phyloP scores from a whole-genome alignment of 2,888 invertebrate genomes.

The Blera fallax region DNA sequence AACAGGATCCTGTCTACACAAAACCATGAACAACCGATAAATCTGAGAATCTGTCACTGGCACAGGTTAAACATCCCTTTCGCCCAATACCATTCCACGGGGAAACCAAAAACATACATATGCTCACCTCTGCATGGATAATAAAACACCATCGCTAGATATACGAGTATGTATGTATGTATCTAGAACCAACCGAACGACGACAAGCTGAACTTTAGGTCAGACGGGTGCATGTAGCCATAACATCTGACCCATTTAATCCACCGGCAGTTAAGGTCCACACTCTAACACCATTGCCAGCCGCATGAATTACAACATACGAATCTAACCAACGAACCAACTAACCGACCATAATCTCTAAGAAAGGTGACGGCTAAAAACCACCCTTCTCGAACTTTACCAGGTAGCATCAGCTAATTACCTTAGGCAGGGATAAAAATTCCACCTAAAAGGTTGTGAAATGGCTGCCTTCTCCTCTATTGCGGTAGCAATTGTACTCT shows the following conservation, averaged over 20 bases:
- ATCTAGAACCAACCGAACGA: neutral
- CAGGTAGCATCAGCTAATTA: slow-evolving; percentile 60
- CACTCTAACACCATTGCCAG: slow-evolving; percentile 17
- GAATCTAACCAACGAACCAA: neutral
- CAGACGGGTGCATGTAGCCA: slow-evolving; percentile 44
- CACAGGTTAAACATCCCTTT: slow-evolving; percentile 47
- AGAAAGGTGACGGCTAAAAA: slow-evolving; percentile 43
- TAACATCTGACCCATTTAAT: slow-evolving; percentile 69
- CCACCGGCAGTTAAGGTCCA: slow-evolving; percentile 39
- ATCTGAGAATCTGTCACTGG: slow-evolving; percentile 53
- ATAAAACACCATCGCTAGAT: slow-evolving; percentile 42
- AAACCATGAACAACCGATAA: slow-evolving; percentile 59
- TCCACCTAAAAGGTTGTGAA: slow-evolving; percentile 23
- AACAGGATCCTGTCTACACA: slow-evolving; percentile 41
- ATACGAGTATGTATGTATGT: too few relatives aligned
- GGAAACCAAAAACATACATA: neutral
- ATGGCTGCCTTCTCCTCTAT: neutral
- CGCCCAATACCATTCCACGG: neutral
- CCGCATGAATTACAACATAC: slow-evolving; percentile 39
- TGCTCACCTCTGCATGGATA: slow-evolving; percentile 51
- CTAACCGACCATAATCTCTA: slow-evolving; percentile 20
- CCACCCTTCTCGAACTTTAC: slow-evolving; percentile 34
- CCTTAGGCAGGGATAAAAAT: slow-evolving; percentile 43
- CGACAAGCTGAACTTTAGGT: neutral
- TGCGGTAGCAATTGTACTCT: slow-evolving; percentile 1